phyloP scores from a whole-genome alignment of 2,113 vertebrate species.

The Tachuris rubrigastra region DNA sequence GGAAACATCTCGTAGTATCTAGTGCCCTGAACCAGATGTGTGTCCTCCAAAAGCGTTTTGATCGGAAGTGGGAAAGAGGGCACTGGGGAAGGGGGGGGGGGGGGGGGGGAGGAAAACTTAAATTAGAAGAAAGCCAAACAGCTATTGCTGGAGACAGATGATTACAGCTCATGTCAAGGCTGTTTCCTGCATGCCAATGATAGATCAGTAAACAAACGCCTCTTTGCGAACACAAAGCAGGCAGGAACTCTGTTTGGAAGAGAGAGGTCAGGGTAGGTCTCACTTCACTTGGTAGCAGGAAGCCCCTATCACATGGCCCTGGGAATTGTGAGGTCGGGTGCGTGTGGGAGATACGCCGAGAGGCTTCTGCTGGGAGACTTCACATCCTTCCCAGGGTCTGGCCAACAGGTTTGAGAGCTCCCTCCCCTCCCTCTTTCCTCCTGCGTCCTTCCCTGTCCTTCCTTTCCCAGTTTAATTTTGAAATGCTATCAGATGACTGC shows the following conservation, averaged over 20 bases:
- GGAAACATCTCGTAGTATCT: accelerated
- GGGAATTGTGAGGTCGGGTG: slow-evolving; percentile 53
- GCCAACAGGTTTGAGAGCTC: slow-evolving; percentile 10
- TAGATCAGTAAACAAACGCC: slow-evolving; percentile 74
- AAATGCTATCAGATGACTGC: neutral
- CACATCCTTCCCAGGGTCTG: slow-evolving; percentile 41
- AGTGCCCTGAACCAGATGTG: neutral
- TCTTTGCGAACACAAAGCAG: slow-evolving; percentile 58
- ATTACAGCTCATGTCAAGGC: slow-evolving; percentile 72
- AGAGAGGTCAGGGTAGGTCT: slow-evolving; percentile 63
- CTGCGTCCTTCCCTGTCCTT: neutral
- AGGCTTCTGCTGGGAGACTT: slow-evolving; percentile 46
- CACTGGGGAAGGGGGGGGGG: neutral
- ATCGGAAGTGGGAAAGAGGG: slow-evolving; percentile 33
- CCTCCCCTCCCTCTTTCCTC: slow-evolving; percentile 11
- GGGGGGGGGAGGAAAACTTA: slow-evolving; percentile 22
- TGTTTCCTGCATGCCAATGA: slow-evolving; percentile 71
- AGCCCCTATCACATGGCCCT: slow-evolving; percentile 61
- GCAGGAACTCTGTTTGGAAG: slow-evolving; percentile 64
- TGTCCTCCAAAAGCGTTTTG: neutral
- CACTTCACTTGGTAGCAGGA: slow-evolving; percentile 52
- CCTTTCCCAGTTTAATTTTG: slow-evolving; percentile 42
- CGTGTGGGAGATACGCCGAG: neutral
- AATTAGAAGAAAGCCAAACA: slow-evolving; percentile 66
- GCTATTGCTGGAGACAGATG: slow-evolving; percentile 65